Evolutionary conservation across 2,888 invertebrate genomes (phyloP).

Genomic region (Petrolisthes cinctipes): DNA sequence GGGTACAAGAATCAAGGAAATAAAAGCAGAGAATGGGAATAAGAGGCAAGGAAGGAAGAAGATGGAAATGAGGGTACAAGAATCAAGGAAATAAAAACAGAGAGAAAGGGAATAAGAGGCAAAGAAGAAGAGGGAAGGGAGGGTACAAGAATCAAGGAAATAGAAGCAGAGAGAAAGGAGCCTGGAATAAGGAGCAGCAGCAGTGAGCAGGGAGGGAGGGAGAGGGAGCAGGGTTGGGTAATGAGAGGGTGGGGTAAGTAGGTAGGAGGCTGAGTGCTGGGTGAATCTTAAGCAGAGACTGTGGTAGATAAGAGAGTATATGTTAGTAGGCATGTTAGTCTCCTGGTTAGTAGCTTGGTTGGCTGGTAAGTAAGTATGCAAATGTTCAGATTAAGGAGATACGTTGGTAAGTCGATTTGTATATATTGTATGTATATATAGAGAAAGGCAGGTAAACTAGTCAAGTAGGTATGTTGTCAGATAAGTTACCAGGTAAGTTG

Average conservation of each 20-base stretch:
- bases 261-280: not conserved
- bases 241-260: not conserved
- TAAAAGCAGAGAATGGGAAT: not conserved
- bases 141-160: too few relatives aligned
- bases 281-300: not conserved
- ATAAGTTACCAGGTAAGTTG: slow-evolving; percentile 2
- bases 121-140: too few relatives aligned
- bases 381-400: not conserved
- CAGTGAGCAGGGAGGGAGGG: not conserved
- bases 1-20: not conserved
- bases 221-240: slow-evolving; percentile 4
- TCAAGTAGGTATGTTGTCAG: not conserved
- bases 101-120: too few relatives aligned
- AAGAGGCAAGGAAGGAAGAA: not conserved
- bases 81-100: too few relatives aligned
- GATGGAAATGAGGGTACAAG: not conserved
- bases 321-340: not conserved
- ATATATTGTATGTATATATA: not conserved
- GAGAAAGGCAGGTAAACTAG: not conserved
- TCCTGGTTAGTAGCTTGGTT: not conserved
- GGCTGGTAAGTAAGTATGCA: not conserved
- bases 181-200: not conserved
- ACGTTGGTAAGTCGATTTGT: not conserved
- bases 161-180: not conserved
- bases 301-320: not conserved